A percentile compares a stretch with the other conserved stretches of the same genome.
Evolutionary conservation across 1,140 invertebrate species (phyloP).

Genomic region (Leptoteleia sp.): DNA sequence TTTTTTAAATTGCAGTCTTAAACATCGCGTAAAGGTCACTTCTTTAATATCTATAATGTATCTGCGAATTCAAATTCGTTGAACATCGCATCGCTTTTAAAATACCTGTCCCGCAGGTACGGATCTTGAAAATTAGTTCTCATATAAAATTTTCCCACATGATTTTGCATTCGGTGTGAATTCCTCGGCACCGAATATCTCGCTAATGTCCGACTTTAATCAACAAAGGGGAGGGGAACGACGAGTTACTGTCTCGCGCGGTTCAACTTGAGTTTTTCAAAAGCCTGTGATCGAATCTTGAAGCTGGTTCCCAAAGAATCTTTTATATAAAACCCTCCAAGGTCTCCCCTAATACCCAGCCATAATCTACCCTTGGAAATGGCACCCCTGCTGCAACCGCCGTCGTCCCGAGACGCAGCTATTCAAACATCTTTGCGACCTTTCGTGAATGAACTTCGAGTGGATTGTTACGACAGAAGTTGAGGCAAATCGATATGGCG

Average conservation of each 20-base stretch:
- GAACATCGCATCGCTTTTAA: no score
- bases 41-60: no score
- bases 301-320: slow-evolving; percentile 79
- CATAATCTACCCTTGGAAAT: slow-evolving; percentile 69
- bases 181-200: slow-evolving; percentile 46
- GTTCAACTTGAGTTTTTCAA: slow-evolving; percentile 64
- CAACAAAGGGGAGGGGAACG: slow-evolving; percentile 55
- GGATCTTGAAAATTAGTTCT: slow-evolving; percentile 14
- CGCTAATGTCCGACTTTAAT: slow-evolving; percentile 60
- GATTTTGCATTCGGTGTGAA: slow-evolving; percentile 52
- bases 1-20: no score
- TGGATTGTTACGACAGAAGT: slow-evolving; percentile 50
- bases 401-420: slow-evolving; percentile 63
- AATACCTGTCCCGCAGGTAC: no score
- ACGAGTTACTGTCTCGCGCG: slow-evolving; percentile 63
- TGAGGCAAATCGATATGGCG: slow-evolving; percentile 37
- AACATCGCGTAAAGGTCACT: no score
- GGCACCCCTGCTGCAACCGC: slow-evolving; percentile 49
- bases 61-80: no score
- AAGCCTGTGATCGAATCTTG: slow-evolving; percentile 80
- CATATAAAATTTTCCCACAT: slow-evolving; percentile 54
- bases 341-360: slow-evolving; percentile 69
- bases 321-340: slow-evolving; percentile 75
- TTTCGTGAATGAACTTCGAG: slow-evolving; percentile 44
- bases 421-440: slow-evolving; percentile 61